Evolutionary conservation across 2,113 vertebrate genomes (phyloP), one percentile per base, ranked within the genome.

Genomic region (Lepus americanus): DNA sequence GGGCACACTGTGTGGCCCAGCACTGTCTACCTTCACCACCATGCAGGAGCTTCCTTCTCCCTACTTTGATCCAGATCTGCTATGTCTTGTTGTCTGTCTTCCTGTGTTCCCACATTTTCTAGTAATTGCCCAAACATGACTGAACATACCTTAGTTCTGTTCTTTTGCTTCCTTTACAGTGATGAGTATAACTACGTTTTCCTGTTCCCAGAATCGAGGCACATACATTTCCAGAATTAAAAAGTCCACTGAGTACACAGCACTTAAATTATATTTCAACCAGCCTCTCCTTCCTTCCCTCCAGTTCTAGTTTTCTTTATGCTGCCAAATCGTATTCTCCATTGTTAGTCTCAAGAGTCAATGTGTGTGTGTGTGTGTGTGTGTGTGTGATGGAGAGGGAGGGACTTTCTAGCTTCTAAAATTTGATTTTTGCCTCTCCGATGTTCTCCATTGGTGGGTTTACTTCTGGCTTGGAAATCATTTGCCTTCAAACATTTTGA

Each of bases 381-480:
- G 27, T 39, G 51, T 39, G 44, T 49, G 70, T 51, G 64, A 53
- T 12, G 70, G 55, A 70, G 27, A 84, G 25, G 51, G 63, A 82
- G 89, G 53, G 82, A 61, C 63, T 90, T 94, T 73, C 31, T 25
- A 87, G 33, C 81, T 90, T 69, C 49, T 78, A 74, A 87, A 73
- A 72, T 78, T 51, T 73, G 44, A 12, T 95, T 27, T 20, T 74
- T 89, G 88, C 70, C 16, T 84, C 17, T 76, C 49, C 29, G 27
- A 0, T 91, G 29, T 53, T 70, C 29, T 96, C 51, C 17, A 66
- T 91, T 36, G 12, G 64, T 51, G 33, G 33, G 61, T 80, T 95
- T 92, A 59, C 82, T 87, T 89, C 70, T 89, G 64, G 19, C 66
- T 70, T 92, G 88, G 85, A 82, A 89, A 66, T 39, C 5, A 51